Conservation (phyloP, 1,140 invertebrate genomes). For the Ericerus pela region DNA sequence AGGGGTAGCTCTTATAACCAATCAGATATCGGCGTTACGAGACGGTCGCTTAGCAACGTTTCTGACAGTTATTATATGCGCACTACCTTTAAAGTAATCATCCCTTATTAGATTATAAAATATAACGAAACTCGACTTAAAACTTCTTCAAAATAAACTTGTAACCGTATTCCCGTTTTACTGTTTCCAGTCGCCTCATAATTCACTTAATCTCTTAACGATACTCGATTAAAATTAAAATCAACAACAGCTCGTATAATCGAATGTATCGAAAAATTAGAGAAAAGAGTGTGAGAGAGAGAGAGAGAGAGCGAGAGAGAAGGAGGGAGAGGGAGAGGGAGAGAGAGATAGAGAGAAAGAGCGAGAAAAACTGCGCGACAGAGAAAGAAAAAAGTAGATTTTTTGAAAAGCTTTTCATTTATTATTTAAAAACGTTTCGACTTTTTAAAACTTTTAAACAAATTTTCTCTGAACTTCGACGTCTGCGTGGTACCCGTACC, state of each 20-base stretch:
- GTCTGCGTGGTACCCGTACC: too few species aligned
- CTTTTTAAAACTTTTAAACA: too few species aligned
- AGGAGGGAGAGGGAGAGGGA: too few species aligned
- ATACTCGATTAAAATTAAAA: constrained; percentile 12
- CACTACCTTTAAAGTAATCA: constrained; percentile 11
- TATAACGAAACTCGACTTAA: constrained; percentile 11
- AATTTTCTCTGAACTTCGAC: too few species aligned
- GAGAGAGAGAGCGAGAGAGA: too few species aligned
- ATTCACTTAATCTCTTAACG: constrained; percentile 6
- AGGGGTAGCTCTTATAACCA: constrained; percentile 6
- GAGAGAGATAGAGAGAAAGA: too few species aligned
- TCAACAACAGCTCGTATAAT: constrained; percentile 9
- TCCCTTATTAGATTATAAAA: constrained; percentile 9
- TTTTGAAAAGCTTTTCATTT: constrained; percentile 8
- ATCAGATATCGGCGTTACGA: constrained; percentile 9
- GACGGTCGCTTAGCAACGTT: constrained; percentile 7
- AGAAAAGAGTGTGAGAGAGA: too few species aligned
- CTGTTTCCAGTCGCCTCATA: constrained; percentile 5
- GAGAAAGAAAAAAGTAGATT: too few species aligned
- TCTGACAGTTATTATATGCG: constrained; percentile 10
- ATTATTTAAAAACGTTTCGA: too few species aligned
- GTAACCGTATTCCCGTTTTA: background rate
- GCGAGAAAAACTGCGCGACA: too few species aligned
- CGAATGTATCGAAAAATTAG: constrained; percentile 12
- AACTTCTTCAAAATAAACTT: constrained; percentile 6